Evolutionary conservation across 2,888 invertebrate genomes (phyloP), one percentile per base, ranked within the genome.

Genomic region (Sarcophaga carnaria): DNA sequence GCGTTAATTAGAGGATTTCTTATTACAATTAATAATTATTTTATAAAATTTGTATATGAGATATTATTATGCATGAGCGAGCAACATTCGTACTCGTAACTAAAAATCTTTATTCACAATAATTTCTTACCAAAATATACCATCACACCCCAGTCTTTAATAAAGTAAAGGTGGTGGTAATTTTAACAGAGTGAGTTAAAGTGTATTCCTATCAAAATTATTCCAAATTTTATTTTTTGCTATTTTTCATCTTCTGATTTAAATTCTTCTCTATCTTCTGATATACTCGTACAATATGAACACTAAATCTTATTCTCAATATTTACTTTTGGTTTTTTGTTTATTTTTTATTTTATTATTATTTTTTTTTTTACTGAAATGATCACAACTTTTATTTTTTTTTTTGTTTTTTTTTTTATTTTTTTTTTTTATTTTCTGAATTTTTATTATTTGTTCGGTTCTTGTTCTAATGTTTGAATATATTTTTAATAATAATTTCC

Each of bases 351-450:
- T 49, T 14, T 14, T 17, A 2, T 54, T 54, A 4, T 54, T 54
- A 10, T 54, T 54, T 14, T 17, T 14, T 54, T 54, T 49, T 49
- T 90, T 91, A 37, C 37, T 92, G 89, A 90, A 92, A 91, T 89
- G 90, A 92, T 92, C 92, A 92, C 92, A 92, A 92, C 92, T 91
- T 91, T 90, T 89, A 90, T 90, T 90, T 89, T 89, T 89, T 83
- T 89, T 87, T 83, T n/a, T n/a, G n/a, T n/a, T n/a, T 20, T 85
- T 83, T 22, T 22, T 22, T 22, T 22, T 22, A 22, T 22, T 22
- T 22, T 22, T 20, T n/a, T 78, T 72, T 54, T 25, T 70, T 69
- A 27, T 70, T 45, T 10, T 69, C 11, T 63, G 37, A 54, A 66
- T 45, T 63, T 76, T 60, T 45, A 12, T 66, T 59, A 54, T 14